Evolutionary conservation across 2,797 vertebrate genomes (phyloP), one percentile per base, ranked within the genome.

Genomic region (Pseudomugil tenellus): DNA sequence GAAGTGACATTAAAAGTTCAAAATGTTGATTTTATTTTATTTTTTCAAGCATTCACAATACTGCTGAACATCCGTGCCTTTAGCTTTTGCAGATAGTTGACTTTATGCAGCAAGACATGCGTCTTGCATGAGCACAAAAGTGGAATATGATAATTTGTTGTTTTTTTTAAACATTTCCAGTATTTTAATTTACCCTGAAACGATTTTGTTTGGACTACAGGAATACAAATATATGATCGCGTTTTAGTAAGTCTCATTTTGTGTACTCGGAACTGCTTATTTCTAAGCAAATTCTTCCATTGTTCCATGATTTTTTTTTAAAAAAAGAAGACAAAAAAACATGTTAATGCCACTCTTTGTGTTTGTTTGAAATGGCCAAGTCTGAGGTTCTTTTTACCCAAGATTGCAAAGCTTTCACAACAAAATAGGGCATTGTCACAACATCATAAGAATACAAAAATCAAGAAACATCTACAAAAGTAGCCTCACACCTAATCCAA

Each of bases 181-280:
- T 74, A 57, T 86, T 74, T 81, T 35, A 85, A 79, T 70, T 60
- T 55, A 31, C 39, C 74, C 73, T 41, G 16, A 41, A 19, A 41
- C 7, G 17, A 19, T 16, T 41, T 41, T 41, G 39, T 41, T 4
- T 16, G 17, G 39, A 41, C 76, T 72, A 63, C 62, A 70, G 58
- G n/a, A 68, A 37, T 55, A 59, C 68, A 23, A 58, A 57, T 63
- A 69, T 76, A 67, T 79, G 81, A 68, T 53, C 66, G 16, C 23
- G 31, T 76, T 79, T 79, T 75, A 67, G 75, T 59, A 73, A 31
- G 3, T 31, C 29, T 31, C 29, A 31, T 31, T 7, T 3, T 31
- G 29, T 31, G 29, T 31, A 31, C 29, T 31, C 29, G 32, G 32
- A 34, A 9, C 32, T 34, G 3, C 32, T 34, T 34, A 9, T 34